Conservation (phyloP, 1,140 invertebrate species). For the Asobara japonica region DNA sequence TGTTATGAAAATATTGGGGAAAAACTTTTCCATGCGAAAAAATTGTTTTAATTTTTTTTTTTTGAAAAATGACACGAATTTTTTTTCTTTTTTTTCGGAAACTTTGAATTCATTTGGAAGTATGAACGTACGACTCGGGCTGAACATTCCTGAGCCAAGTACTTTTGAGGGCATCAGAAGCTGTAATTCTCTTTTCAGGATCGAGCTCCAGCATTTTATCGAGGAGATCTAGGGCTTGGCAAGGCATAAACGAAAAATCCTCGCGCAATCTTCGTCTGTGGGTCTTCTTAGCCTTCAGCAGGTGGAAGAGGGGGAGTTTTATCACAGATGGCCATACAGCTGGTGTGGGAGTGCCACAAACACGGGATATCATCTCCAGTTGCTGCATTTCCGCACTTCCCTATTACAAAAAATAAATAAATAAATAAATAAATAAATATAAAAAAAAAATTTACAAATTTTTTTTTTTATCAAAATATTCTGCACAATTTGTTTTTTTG, state of each 20-base stretch:
- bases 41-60: no score
- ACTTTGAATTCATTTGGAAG: no score
- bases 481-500: no score
- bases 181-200: constrained; percentile 92
- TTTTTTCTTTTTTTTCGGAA: no score
- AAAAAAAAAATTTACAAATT: no score
- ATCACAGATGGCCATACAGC: constrained; percentile 99
- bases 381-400: constrained; percentile 94
- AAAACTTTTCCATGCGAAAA: no score
- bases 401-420: constrained; percentile 58
- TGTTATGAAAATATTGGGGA: no score
- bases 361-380: constrained; percentile 91
- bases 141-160: constrained; percentile 94
- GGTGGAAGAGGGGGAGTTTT: constrained; percentile 91
- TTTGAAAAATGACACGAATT: no score
- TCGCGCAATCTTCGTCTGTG: constrained; percentile 90
- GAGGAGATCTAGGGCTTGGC: constrained; percentile 88
- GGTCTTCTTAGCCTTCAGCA: constrained; percentile 90
- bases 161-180: constrained; percentile 92
- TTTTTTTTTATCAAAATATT: no score
- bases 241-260: constrained; percentile 93
- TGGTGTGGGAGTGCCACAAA: constrained; percentile 96
- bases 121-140: constrained; percentile 85
- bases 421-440: no score
- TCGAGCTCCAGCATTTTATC: constrained; percentile 98